Percentiles rank a stretch among this genome's conserved stretches.
Evolutionary conservation across 2,888 invertebrate species (phyloP).

Genomic region (Melitaea athalia): DNA sequence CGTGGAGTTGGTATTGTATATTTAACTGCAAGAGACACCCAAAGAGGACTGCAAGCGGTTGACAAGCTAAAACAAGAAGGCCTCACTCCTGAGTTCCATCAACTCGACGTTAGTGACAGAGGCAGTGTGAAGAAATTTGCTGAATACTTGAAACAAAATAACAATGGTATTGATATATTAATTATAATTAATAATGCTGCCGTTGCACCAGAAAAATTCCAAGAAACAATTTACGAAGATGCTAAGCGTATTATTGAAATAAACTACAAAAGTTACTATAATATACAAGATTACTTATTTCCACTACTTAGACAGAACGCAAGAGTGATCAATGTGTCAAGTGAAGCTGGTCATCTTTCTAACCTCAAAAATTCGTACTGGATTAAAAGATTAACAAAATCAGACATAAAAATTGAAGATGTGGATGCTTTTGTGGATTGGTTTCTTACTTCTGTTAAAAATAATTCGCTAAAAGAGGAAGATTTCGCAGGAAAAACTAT

Average conservation of each 20-base stretch:
- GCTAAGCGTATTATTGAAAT: conserved; percentile 45
- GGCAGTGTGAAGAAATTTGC: conserved; percentile 46
- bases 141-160: conserved; percentile 43
- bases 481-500: conserved; percentile 42
- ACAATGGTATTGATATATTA: conserved; percentile 49
- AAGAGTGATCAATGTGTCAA: conserved; percentile 46
- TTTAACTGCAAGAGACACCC: conserved; percentile 82
- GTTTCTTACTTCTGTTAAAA: conserved; percentile 46
- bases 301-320: conserved; percentile 46
- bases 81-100: conserved; percentile 55
- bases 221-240: conserved; percentile 45
- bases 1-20: conserved; percentile 84
- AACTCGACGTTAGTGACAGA: conserved; percentile 47
- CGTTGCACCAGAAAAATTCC: conserved; percentile 36
- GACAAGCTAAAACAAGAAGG: conserved; percentile 75
- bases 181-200: conserved; percentile 52
- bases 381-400: conserved; percentile 41
- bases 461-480: conserved; percentile 39
- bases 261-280: conserved; percentile 46
- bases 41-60: conserved; percentile 79
- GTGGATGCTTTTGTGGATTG: conserved; percentile 45
- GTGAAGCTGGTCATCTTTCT: conserved; percentile 46
- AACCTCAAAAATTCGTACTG: conserved; percentile 45
- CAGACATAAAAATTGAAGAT: conserved; percentile 41
- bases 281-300: conserved; percentile 45